Evolutionary conservation across 2,888 invertebrate species (phyloP), one percentile per base, ranked within the genome.

Genomic region (Macaria notata): DNA sequence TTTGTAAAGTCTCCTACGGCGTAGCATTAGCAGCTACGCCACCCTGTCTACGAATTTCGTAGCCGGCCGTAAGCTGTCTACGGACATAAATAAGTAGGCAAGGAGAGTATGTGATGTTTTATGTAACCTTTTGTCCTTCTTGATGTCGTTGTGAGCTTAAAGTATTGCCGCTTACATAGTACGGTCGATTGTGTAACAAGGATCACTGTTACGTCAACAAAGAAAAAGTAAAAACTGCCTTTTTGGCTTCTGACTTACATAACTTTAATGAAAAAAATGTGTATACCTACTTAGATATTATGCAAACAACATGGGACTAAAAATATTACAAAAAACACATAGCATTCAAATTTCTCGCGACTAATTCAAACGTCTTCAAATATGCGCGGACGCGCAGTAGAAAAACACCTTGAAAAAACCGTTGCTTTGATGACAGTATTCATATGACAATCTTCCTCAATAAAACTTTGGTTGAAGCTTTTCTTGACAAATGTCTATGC

Each of bases 1-100:
- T 59, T 80, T 78, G 70, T 74, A 71, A 75, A 75, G 70, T 63
- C 64, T 70, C 67, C 70, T 70, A 73, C 67, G 57, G 36, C 59
- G 70, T 70, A 64, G 71, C 68, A 59, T 51, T 59, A 54, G 19
- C 19, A 19, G 19, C 19, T 59, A 57, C 61, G 63, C 60, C 54
- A 59, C 58, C 56, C 59, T 59, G 64, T 66, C 61, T 65, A 66
- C 60, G 63, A 63, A 49, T 52, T 59, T 58, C 59, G 66, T 64
- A 66, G 56, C 51, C 46, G 36, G 47, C 41, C 46, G 54, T 56
- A 54, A 43, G 46, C 47, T 45, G 19, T 46, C 39, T 42, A 31
- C 42, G 41, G 19, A 9, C 3, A 38, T 46, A 46, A 45, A 39
- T 36, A 36, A 36, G 19, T 29, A 36, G 33, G 33, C 33, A 36